Conservation (phyloP, 2,113 vertebrate species). For the Grantiella picta region DNA sequence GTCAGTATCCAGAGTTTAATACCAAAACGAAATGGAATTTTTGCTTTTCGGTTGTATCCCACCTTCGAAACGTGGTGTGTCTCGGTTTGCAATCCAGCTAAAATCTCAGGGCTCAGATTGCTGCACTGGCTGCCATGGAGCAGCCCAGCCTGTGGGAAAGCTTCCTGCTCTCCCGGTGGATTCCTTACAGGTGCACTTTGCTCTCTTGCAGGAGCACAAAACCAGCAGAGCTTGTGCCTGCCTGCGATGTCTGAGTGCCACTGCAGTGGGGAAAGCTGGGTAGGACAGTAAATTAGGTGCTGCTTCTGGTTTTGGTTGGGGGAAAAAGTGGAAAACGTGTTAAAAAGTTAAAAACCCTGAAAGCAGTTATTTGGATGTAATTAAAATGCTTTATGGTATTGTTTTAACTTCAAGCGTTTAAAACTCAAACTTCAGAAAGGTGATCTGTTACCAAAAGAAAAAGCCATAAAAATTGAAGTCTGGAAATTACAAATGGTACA, state of each 20-base stretch:
- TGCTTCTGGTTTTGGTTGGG: background rate
- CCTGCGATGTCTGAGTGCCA: background rate
- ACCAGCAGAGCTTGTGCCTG: background rate
- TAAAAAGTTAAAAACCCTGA: background rate
- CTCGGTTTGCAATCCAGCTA: background rate
- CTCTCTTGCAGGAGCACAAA: background rate
- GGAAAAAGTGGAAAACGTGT: background rate
- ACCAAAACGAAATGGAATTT: background rate
- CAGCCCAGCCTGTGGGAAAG: background rate
- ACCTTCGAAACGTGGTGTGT: rapidly evolving
- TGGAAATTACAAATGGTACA: background rate
- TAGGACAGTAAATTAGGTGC: background rate
- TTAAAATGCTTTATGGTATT: background rate
- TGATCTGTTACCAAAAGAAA: background rate
- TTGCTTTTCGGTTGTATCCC: background rate
- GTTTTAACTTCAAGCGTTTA: background rate
- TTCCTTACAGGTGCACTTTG: background rate
- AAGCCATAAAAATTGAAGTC: background rate
- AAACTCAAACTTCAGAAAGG: background rate
- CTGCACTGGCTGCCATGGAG: background rate
- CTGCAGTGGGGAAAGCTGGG: background rate
- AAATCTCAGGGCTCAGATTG: background rate
- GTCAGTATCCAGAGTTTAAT: background rate
- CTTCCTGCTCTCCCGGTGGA: background rate
- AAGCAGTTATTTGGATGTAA: background rate